Base-by-base conservation (phyloP, 2,113 vertebrate species). In the Urocitellus parryii region DNA sequence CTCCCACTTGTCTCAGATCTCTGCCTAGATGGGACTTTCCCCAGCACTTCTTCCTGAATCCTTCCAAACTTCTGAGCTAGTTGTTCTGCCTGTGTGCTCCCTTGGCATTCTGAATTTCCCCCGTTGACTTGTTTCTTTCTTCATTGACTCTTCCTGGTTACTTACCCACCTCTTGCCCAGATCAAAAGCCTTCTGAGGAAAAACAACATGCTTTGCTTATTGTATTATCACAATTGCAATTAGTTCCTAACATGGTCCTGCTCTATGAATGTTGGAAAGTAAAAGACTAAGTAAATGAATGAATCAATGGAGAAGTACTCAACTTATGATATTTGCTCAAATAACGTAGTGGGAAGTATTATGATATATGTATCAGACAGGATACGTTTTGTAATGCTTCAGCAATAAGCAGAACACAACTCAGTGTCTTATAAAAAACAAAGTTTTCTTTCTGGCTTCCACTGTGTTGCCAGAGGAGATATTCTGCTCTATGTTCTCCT, bases 311-410 rank as follows among this genome's bases (percentile, higher is more conserved):
- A 42, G 51, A 73, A 78, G 56, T n/a, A 12, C 67, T 93, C 76
- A 94, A n/a, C 42, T 87, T 79, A 80, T 56, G 68, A 74, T 90
- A 73, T 68, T 84, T 92, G 37, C 91, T 63, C 85, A 65, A 45
- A 37, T 80, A 93, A 76, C 45, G 65, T 70, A 79, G 13, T 73
- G 34, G 48, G 51, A 81, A 88, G 53, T n/a, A 83, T 68, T 37
- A 48, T 8, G 11, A 20, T 56, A 4, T 58, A 29, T 12, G 6
- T n/a, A 56, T 84, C 37, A 92, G 90, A 70, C 32, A 88, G 87
- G 48, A 32, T n/a, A 61, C 18, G 29, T 85, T 65, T 58, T 65
- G 13, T 25, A 42, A 56, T 29, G 73, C 27, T 74, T 18, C 16
- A 37, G 48, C 85, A 90, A 88, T 53, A 78, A 91, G 56, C 68